Evolutionary conservation across 2,888 invertebrate genomes (phyloP).

Genomic region (Macrophya annulata): DNA sequence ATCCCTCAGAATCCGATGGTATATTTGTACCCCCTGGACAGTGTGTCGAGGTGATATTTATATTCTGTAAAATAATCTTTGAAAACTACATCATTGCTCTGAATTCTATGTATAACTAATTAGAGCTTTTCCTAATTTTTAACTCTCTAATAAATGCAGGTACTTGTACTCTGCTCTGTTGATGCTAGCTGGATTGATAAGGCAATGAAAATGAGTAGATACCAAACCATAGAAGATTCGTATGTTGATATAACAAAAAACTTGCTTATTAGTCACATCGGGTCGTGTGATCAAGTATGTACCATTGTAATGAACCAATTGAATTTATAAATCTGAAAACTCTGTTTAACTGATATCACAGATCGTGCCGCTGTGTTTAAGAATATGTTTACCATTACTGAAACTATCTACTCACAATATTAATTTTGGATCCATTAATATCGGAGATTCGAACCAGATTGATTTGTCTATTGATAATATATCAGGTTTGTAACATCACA

Average conservation of each 20-base stretch:
- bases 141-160: constrained; percentile 59
- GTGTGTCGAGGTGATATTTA: constrained; percentile 20
- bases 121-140: constrained; percentile 25
- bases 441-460: constrained; percentile 66
- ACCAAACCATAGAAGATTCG: neutral
- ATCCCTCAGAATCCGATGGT: constrained; percentile 59
- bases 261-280: constrained; percentile 35
- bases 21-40: constrained; percentile 1
- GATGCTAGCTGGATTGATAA: constrained; percentile 58
- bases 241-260: constrained; percentile 1
- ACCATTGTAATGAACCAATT: neutral
- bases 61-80: constrained; percentile 38
- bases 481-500: constrained; percentile 61
- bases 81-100: neutral
- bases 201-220: neutral
- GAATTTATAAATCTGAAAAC: constrained; percentile 17
- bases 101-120: constrained; percentile 51
- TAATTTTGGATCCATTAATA: constrained; percentile 67
- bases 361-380: constrained; percentile 66
- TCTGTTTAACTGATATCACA: constrained; percentile 59
- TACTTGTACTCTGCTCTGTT: constrained; percentile 62
- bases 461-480: constrained; percentile 67
- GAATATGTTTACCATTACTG: constrained; percentile 67
- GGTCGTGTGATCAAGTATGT: constrained; percentile 44
- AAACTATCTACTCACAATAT: constrained; percentile 65